A percentile compares a stretch with the other conserved stretches of the same genome.
Conservation (phyloP, 2,797 vertebrate species). For the Dryobates pubescens region DNA sequence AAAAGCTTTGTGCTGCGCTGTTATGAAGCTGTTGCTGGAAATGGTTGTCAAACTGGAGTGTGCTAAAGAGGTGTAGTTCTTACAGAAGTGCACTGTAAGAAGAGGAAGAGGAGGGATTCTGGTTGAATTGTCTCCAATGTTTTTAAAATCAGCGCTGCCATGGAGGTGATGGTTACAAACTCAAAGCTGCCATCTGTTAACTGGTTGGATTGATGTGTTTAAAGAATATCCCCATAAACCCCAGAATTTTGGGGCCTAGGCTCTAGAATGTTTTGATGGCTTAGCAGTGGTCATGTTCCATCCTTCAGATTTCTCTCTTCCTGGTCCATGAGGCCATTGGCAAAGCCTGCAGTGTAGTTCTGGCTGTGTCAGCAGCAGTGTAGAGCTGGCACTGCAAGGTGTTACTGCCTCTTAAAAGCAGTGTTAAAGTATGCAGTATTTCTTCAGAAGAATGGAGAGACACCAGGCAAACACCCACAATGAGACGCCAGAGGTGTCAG, state of each 20-base stretch:
- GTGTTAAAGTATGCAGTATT: background rate
- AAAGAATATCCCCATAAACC: background rate
- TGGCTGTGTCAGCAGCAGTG: background rate
- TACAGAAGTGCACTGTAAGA: constrained; percentile 64
- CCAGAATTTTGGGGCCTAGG: background rate
- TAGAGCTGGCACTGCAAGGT: background rate
- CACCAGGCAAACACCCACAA: background rate
- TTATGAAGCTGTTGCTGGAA: constrained; percentile 21
- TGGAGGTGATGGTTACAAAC: background rate
- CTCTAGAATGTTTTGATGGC: background rate
- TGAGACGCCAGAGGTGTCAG: background rate
- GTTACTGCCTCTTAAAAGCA: background rate
- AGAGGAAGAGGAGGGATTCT: background rate
- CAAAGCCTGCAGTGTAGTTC: background rate
- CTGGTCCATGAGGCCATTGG: background rate
- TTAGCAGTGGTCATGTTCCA: background rate
- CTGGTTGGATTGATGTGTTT: background rate
- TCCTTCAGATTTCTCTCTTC: background rate
- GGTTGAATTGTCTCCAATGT: background rate
- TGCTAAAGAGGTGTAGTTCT: constrained; percentile 30
- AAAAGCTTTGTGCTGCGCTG: constrained; percentile 1
- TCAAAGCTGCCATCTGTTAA: background rate
- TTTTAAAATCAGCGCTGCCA: background rate
- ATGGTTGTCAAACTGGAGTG: background rate
- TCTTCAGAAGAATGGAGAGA: background rate